Evolutionary conservation across 2,113 vertebrate genomes (phyloP), one percentile per base, ranked within the genome.

Genomic region (Myotis lucifugus): DNA sequence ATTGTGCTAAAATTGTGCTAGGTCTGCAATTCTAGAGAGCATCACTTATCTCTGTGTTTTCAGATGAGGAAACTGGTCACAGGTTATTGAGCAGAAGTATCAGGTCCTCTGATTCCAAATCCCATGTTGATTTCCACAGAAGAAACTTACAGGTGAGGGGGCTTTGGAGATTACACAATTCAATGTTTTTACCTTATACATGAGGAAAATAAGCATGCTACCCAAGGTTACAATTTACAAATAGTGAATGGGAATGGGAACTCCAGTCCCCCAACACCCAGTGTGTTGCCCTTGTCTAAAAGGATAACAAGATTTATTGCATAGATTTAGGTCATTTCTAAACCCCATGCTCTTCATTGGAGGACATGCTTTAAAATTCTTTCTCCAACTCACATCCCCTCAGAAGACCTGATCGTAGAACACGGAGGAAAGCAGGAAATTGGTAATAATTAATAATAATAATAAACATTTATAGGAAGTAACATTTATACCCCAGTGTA

Each of bases 141-240:
- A 82, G 46, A 83, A 83, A 85, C 40, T 34, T 88, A 15, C 17
- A 72, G n/a, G 18, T 40, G 52, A 77, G 18, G 10, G 17, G 15
- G 25, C 27, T 82, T 83, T 54, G 61, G n/a, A 52, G 25, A 59
- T 81, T 23, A 32, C 2, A 78, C 13, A 61, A 56, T 66, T 90
- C 29, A 81, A 21, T 37, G 12, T 13, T 83, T 88, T 88, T 81
- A 94, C 29, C 54, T 96, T 91, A 52, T 29, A 69, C 19, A 34
- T 70, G 21, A 83, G 37, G 77, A 92, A 64, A 95, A 89, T 29
- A 86, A 94, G 17, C 23, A n/a, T 78, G 70, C 54, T 56, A 12
- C 6, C 34, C 69, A 91, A 90, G 52, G 15, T 72, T 90, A 74
- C 9, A 82, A 19, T 88, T 79, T 59, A 74, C 32, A 89, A 40